phyloP scores from a whole-genome alignment of 2,797 vertebrate genomes.

The Gymnothorax javanicus region DNA sequence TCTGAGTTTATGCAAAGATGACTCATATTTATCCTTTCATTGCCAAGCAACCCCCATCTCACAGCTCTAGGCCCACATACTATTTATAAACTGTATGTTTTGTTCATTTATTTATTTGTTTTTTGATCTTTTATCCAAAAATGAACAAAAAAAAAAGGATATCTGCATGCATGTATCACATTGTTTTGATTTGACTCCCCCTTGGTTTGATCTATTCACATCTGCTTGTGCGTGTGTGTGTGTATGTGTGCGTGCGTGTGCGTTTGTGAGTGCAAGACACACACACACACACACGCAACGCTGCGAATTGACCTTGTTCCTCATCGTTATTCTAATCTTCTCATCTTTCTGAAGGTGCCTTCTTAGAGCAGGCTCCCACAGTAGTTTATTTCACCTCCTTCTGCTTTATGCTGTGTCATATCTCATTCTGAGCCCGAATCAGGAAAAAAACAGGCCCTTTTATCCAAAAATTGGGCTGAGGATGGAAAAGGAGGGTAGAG shows the following conservation, averaged over 20 bases:
- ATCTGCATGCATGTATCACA: neutral
- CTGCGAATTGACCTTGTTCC: neutral
- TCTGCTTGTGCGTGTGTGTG: neutral
- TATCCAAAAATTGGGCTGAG: neutral
- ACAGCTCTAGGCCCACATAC: neutral
- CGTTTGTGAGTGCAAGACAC: neutral
- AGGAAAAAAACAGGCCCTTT: neutral
- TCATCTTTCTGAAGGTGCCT: neutral
- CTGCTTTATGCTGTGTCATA: constrained; percentile 23
- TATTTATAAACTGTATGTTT: constrained; percentile 9
- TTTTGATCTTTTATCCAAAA: neutral
- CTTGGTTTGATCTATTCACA: neutral
- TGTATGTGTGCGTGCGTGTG: neutral
- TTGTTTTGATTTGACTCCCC: neutral
- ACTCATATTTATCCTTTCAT: neutral
- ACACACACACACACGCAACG: neutral
- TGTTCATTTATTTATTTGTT: neutral
- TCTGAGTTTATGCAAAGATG: neutral
- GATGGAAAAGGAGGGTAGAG: neutral
- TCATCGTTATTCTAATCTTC: neutral
- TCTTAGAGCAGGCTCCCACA: neutral
- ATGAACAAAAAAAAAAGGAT: neutral
- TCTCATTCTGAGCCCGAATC: neutral
- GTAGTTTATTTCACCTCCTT: neutral
- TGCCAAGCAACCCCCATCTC: neutral